Conservation (phyloP, 2,888 invertebrate species). For the Elaeidobius kamerunicus region DNA sequence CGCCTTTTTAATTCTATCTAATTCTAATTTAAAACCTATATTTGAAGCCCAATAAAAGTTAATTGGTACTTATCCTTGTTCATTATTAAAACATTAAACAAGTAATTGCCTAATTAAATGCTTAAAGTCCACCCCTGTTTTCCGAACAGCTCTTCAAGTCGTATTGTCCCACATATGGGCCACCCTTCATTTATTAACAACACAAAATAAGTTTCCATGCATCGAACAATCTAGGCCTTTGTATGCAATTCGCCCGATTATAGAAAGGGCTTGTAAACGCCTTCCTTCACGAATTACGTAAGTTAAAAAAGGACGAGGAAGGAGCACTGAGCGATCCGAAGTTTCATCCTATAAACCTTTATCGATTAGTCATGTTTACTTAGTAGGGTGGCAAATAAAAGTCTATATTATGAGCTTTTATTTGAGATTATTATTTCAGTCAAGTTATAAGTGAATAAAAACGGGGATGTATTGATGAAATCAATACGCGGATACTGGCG, state of each 20-base stretch:
- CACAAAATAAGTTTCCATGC: conserved; percentile 41
- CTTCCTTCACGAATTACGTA: neutral
- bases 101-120: neutral
- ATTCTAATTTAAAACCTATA: too few species aligned
- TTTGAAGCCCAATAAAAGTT: too few species aligned
- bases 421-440: conserved; percentile 26
- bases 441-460: conserved; percentile 17
- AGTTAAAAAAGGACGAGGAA: neutral
- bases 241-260: conserved; percentile 5
- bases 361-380: conserved; percentile 46
- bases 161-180: conserved; percentile 46
- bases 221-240: conserved; percentile 20
- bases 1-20: too few species aligned
- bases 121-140: conserved; percentile 19
- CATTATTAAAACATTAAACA: neutral
- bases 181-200: conserved; percentile 47
- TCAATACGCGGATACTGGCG: conserved; percentile 6
- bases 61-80: too few species aligned
- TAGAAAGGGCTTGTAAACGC: neutral
- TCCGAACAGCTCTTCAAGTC: conserved; percentile 34
- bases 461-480: conserved; percentile 10
- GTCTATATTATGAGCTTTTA: conserved; percentile 24
- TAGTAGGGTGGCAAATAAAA: conserved; percentile 29
- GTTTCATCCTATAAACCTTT: conserved; percentile 40
- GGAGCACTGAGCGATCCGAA: neutral